Percentiles rank a stretch among this genome's conserved stretches.
Evolutionary conservation across 2,113 vertebrate genomes (phyloP).

Genomic region (Odocoileus virginianus): DNA sequence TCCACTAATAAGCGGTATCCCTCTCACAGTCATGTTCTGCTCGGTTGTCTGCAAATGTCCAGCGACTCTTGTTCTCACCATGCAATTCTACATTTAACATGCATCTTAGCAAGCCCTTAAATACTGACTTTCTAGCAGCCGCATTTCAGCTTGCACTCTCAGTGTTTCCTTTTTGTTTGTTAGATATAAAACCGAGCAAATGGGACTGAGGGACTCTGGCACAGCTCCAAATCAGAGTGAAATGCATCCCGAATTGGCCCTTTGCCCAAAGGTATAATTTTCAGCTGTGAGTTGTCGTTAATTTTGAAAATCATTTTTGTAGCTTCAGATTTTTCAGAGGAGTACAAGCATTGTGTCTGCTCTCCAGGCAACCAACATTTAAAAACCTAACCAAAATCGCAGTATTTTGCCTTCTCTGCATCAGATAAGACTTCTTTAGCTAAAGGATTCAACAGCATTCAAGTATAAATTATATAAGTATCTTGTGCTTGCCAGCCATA

Average conservation of each 20-base stretch:
- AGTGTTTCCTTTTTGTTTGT: conserved; percentile 73
- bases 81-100: conserved; percentile 49
- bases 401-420: conserved; percentile 40
- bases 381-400: conserved; percentile 28
- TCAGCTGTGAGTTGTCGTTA: conserved; percentile 82
- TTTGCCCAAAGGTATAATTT: conserved; percentile 83
- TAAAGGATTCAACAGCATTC: neutral
- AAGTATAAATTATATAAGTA: neutral
- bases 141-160: conserved; percentile 55
- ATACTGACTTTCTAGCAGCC: conserved; percentile 71
- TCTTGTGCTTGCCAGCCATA: neutral
- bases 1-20: neutral
- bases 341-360: conserved; percentile 40
- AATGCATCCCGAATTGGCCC: conserved; percentile 79
- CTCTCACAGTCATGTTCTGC: neutral
- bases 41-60: neutral
- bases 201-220: conserved; percentile 78
- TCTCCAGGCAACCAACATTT: conserved; percentile 17
- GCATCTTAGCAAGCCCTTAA: conserved; percentile 79
- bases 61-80: conserved; percentile 8
- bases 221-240: conserved; percentile 77
- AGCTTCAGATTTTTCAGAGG: conserved; percentile 56
- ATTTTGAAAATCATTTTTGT: conserved; percentile 81
- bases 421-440: neutral
- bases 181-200: conserved; percentile 80